These are phyloP conservation scores for Malurus melanocephalus DNA, from an alignment of 2,113 vertebrate genomes.

Conservation along the genomic window DNA sequence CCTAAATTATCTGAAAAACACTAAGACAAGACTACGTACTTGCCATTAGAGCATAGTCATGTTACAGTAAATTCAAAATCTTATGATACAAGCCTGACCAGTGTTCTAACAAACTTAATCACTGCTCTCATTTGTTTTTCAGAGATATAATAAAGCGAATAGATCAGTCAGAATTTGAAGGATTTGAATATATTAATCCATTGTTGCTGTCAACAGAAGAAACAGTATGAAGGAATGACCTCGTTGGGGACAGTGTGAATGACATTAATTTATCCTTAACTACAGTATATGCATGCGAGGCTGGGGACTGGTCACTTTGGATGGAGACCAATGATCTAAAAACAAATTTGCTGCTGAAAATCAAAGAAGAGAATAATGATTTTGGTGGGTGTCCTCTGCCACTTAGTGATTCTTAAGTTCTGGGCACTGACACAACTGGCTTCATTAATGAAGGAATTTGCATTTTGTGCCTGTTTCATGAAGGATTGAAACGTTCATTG, in stretches of 20 bases:
- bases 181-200: slow-evolving; percentile 98
- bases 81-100: not conserved
- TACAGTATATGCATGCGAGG: slow-evolving; percentile 81
- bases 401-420: slow-evolving; percentile 50
- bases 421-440: slow-evolving; percentile 63
- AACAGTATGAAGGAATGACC: slow-evolving; percentile 84
- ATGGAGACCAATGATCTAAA: slow-evolving; percentile 63
- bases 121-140: not conserved
- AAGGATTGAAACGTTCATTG: slow-evolving; percentile 59
- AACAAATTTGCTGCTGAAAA: slow-evolving; percentile 65
- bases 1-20: not conserved
- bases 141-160: slow-evolving; percentile 97
- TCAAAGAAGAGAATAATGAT: slow-evolving; percentile 53
- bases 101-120: not conserved
- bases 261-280: slow-evolving; percentile 70
- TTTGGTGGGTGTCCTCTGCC: slow-evolving; percentile 71
- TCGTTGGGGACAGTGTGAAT: slow-evolving; percentile 49
- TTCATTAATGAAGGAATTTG: slow-evolving; percentile 61
- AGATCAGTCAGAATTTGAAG: slow-evolving; percentile 98
- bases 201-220: slow-evolving; percentile 93
- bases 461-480: slow-evolving; percentile 69
- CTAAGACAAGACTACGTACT: fast-evolving
- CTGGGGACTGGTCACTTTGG: slow-evolving; percentile 67
- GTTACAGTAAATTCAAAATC: not conserved
- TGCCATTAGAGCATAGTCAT: not conserved